phyloP scores from a whole-genome alignment of 2,797 vertebrate genomes.

The Microctenopoma steveboyesi region DNA sequence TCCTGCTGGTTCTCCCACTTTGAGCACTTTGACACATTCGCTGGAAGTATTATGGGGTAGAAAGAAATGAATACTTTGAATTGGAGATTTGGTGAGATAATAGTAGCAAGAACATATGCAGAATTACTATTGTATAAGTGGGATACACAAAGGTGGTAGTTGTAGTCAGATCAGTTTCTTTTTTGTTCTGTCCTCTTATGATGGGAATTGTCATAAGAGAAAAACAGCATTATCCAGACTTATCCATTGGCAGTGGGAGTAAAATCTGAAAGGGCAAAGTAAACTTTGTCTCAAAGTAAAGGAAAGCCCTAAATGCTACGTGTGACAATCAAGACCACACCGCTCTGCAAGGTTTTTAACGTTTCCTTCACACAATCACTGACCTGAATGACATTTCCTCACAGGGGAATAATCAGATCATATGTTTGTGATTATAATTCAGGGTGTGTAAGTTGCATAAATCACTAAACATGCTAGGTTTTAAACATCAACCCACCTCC shows the following conservation, averaged over 20 bases:
- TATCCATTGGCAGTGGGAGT: neutral
- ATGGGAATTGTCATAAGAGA: neutral
- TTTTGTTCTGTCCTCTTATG: neutral
- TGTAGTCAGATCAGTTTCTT: neutral
- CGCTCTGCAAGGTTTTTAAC: conserved; percentile 33
- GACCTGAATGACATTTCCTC: conserved; percentile 68
- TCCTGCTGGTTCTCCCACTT: neutral
- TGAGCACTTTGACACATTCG: neutral
- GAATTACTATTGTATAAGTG: neutral
- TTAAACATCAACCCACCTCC: conserved; percentile 28
- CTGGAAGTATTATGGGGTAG: neutral
- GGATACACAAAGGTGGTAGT: neutral
- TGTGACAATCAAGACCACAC: neutral
- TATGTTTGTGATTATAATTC: conserved; percentile 59
- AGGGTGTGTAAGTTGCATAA: conserved; percentile 36
- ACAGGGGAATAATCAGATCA: conserved; percentile 72
- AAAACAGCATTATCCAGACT: neutral
- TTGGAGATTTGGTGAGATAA: neutral
- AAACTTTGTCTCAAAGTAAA: conserved; percentile 2
- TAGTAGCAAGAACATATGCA: neutral
- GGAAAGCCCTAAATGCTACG: conserved; percentile 5
- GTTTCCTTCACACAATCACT: conserved; percentile 55
- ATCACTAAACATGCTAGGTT: conserved; percentile 51
- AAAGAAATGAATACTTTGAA: neutral
- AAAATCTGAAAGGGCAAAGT: neutral